Conservation (phyloP, 2,113 vertebrate genomes). For the Lophura nycthemera region DNA sequence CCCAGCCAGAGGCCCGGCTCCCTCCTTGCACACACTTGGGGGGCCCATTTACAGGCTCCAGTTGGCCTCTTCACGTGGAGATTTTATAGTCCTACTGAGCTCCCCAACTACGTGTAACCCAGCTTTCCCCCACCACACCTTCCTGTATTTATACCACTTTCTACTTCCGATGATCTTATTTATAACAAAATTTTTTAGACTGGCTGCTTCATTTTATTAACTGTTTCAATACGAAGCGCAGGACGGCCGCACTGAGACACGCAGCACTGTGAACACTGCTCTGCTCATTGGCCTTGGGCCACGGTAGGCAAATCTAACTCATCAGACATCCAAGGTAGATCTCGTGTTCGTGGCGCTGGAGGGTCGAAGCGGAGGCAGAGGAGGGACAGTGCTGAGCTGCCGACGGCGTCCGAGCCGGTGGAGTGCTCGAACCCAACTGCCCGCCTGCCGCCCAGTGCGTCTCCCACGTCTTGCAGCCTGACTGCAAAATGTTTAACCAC, state of each 20-base stretch:
- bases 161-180: constrained; percentile 73
- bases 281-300: constrained; percentile 60
- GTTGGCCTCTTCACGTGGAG: constrained; percentile 22
- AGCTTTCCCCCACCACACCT: background rate
- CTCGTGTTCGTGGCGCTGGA: background rate
- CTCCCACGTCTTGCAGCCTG: background rate
- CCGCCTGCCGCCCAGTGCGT: too few species aligned
- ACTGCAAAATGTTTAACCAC: background rate
- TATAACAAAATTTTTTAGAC: constrained; percentile 77
- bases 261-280: constrained; percentile 81
- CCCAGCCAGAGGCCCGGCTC: background rate
- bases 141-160: constrained; percentile 76
- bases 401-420: too few species aligned
- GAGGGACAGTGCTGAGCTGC: background rate
- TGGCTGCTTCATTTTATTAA: constrained; percentile 75
- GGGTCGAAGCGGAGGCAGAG: too few species aligned
- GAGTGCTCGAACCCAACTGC: too few species aligned
- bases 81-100: constrained; percentile 54
- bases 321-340: too few species aligned
- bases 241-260: constrained; percentile 67
- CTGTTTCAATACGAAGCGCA: constrained; percentile 63
- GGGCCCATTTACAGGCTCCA: background rate
- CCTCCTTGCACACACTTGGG: background rate
- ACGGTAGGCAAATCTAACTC: background rate
- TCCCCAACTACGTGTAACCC: background rate